Evolutionary conservation across 1,140 invertebrate species (phyloP).

Genomic region (Heliconius himera): DNA sequence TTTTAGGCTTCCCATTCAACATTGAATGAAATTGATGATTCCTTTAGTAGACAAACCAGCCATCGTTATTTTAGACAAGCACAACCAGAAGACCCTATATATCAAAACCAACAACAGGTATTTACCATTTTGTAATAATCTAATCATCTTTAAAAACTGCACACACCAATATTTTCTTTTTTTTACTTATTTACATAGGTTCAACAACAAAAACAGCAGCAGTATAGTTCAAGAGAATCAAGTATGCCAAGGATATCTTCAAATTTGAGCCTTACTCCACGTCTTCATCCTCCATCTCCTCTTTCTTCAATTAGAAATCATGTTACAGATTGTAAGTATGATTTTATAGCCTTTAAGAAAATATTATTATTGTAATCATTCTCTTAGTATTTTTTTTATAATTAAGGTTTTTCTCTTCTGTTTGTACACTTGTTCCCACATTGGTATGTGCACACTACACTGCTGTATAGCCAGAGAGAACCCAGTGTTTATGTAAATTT

Average conservation of each 20-base stretch:
- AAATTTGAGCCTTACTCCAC: slow-evolving; percentile 66
- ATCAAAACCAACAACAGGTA: slow-evolving; percentile 81
- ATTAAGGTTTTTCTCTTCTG: no score
- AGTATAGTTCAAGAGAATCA: slow-evolving; percentile 72
- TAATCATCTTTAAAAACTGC: neutral
- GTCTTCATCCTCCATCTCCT: slow-evolving; percentile 68
- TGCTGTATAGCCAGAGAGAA: no score
- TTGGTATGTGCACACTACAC: no score
- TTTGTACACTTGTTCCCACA: no score
- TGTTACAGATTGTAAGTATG: slow-evolving; percentile 67
- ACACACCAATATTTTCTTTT: slow-evolving; percentile 1
- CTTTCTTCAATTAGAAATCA: slow-evolving; percentile 65
- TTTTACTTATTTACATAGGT: slow-evolving; percentile 48
- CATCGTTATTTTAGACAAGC: slow-evolving; percentile 70
- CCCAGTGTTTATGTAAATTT: no score
- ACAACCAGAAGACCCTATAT: slow-evolving; percentile 77
- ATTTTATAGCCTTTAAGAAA: neutral
- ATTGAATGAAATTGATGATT: slow-evolving; percentile 75
- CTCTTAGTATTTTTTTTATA: no score
- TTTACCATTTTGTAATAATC: neutral
- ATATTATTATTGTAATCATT: neutral
- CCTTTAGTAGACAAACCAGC: slow-evolving; percentile 77
- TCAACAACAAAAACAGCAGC: slow-evolving; percentile 75
- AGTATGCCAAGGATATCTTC: slow-evolving; percentile 70
- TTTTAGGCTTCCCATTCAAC: slow-evolving; percentile 73